A percentile compares a stretch with the other conserved stretches of the same genome.
Conservation (phyloP, 2,113 vertebrate genomes). For the Lipotes vexillifer region DNA sequence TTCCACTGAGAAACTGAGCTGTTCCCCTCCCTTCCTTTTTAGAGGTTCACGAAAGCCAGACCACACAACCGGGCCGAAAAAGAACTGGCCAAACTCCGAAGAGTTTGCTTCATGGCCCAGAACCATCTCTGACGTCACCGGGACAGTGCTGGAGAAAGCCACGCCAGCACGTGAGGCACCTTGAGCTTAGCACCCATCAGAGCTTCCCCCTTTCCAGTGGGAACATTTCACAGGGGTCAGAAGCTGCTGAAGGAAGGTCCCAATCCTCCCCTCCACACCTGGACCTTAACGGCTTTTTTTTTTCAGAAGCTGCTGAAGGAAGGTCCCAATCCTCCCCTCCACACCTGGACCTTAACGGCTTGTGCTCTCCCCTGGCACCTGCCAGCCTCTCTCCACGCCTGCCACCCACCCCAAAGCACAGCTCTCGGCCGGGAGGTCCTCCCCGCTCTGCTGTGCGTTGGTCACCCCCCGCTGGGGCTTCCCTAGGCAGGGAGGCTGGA, state of each 20-base stretch:
- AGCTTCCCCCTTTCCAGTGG: neutral
- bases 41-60: neutral
- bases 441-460: neutral
- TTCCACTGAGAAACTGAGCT: neutral
- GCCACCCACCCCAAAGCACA: accelerated
- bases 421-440: neutral
- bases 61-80: neutral
- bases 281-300: too few relatives aligned
- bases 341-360: neutral
- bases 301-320: neutral
- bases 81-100: neutral
- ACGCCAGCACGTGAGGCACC: accelerated
- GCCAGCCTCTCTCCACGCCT: neutral
- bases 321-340: neutral
- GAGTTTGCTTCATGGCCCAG: neutral
- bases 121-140: neutral
- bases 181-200: neutral
- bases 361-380: neutral
- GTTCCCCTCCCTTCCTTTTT: neutral
- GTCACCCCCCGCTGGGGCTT: neutral
- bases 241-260: neutral
- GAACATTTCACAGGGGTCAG: neutral
- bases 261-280: neutral
- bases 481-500: neutral
- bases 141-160: neutral